These are phyloP conservation scores for Macheiramphus alcinus DNA, from an alignment of 2,113 vertebrate genomes.

Conservation along the genomic window DNA sequence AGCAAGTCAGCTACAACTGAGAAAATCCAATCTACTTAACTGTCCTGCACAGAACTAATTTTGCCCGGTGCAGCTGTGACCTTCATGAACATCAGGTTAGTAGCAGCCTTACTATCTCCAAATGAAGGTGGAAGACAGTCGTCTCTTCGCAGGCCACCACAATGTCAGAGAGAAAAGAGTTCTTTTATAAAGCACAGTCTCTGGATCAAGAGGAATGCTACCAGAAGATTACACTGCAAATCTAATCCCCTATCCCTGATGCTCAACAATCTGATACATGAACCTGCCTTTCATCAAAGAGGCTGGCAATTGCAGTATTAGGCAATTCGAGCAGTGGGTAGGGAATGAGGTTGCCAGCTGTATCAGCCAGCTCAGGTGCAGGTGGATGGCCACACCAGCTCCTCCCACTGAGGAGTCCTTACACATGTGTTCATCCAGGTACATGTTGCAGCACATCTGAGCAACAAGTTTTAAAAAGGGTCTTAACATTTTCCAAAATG, in stretches of 20 bases:
- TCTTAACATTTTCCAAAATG: not conserved
- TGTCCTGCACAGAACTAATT: conserved; percentile 48
- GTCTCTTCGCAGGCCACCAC: not conserved
- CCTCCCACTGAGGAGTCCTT: not conserved
- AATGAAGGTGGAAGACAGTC: not conserved
- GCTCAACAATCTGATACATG: not conserved
- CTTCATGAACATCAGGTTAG: conserved; percentile 26
- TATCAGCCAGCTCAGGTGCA: not conserved
- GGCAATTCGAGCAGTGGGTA: not conserved
- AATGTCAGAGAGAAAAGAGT: conserved; percentile 13
- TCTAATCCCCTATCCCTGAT: conserved; percentile 27
- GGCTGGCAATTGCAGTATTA: not conserved
- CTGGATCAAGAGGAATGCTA: conserved; percentile 10
- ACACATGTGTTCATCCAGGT: not conserved
- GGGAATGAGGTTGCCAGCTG: not conserved
- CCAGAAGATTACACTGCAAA: conserved; percentile 36
- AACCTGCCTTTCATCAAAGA: not conserved
- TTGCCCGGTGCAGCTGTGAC: conserved; percentile 37
- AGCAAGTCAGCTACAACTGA: conserved; percentile 46
- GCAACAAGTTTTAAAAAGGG: not conserved
- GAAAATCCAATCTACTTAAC: conserved; percentile 58
- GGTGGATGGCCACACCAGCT: not conserved
- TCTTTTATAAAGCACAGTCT: not conserved
- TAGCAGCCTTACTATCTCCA: not conserved
- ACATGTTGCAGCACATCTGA: not conserved